phyloP scores from a whole-genome alignment of 1,140 invertebrate species.

The Cylas formicarius region DNA sequence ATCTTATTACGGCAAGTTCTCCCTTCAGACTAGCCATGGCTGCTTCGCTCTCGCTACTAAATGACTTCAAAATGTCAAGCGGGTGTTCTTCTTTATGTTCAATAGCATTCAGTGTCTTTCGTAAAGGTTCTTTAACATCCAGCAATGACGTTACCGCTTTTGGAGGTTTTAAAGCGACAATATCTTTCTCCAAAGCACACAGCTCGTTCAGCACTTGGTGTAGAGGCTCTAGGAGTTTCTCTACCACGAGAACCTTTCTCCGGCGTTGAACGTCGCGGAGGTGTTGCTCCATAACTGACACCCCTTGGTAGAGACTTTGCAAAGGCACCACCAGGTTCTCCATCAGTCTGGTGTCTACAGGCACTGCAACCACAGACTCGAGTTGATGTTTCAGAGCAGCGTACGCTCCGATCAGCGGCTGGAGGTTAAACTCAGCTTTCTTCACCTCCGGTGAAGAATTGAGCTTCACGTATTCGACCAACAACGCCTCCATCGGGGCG shows the following conservation, averaged over 20 bases:
- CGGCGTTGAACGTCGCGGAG: neutral
- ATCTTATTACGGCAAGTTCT: conserved; percentile 5
- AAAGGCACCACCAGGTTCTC: conserved; percentile 14
- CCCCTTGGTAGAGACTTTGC: conserved; percentile 10
- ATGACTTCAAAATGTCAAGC: conserved; percentile 1
- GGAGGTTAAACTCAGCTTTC: conserved; percentile 3
- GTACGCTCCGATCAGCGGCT: conserved; percentile 7
- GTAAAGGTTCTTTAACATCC: conserved; percentile 7
- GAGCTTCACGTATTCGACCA: conserved; percentile 22
- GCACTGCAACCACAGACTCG: conserved; percentile 13
- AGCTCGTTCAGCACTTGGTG: conserved; percentile 1
- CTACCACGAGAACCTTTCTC: conserved; percentile 1
- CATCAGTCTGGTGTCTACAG: conserved; percentile 8
- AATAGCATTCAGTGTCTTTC: neutral
- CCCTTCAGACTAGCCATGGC: conserved; percentile 3
- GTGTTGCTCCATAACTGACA: conserved; percentile 8
- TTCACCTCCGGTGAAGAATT: conserved; percentile 16
- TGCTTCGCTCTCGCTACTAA: conserved; percentile 5
- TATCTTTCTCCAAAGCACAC: neutral
- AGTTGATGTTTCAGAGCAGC: conserved; percentile 9
- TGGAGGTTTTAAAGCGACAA: conserved; percentile 1
- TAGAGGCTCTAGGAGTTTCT: conserved; percentile 13
- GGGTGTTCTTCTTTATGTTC: conserved; percentile 2
- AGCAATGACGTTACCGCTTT: conserved; percentile 5
- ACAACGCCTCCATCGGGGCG: conserved; percentile 17